Base-by-base conservation (phyloP, 2,797 vertebrate species). In the Trachops cirrhosus region DNA sequence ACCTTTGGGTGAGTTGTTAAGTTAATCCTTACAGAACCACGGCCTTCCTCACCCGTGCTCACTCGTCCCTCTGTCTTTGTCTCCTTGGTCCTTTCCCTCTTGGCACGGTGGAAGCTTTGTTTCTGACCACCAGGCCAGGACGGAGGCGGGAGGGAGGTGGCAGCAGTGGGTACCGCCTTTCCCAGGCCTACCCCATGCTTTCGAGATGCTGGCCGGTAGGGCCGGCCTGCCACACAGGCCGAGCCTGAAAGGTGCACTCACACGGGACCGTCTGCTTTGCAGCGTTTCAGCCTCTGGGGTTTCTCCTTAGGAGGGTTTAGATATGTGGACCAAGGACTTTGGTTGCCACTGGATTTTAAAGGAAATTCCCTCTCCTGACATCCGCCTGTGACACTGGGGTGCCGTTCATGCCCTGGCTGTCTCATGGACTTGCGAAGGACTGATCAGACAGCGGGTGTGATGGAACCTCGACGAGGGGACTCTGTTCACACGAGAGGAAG, bases 271-370 rank as follows among this genome's bases (percentile, higher is more conserved):
- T 70, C 48, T 59, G 3, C 39, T 34, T 75, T 84, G 26, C 39
- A 80, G 67, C 46, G 48, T 26, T 73, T 89, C 18, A 64, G 14
- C 48, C 11, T 83, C 59, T 41, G 67, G 54, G 88, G 77, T 41
- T 83, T 89, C 77, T 86, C 48, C 62, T 94, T 79, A 57, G 34
- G 34, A 57, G 57, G 11, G 7, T 71, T 96, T 86, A 62, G 82
- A 85, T 91, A 10, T 75, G 6, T 32, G 86, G 34, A n/a, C 70
- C 34, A 37, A 68, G 29, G 54, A 44, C 78, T 93, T 93, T 12
- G 12, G 34, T 77, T 95, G 93, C 71, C 22, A 10, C 50, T 39
- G n/a, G 75, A 52, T 86, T 94, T 83, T 79, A 83, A 89, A 86
- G 73, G 48, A 64, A 87, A 46, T 19, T 44, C 26, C 37, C 21